phyloP scores from a whole-genome alignment of 2,797 vertebrate species.

The Falco rusticolus region DNA sequence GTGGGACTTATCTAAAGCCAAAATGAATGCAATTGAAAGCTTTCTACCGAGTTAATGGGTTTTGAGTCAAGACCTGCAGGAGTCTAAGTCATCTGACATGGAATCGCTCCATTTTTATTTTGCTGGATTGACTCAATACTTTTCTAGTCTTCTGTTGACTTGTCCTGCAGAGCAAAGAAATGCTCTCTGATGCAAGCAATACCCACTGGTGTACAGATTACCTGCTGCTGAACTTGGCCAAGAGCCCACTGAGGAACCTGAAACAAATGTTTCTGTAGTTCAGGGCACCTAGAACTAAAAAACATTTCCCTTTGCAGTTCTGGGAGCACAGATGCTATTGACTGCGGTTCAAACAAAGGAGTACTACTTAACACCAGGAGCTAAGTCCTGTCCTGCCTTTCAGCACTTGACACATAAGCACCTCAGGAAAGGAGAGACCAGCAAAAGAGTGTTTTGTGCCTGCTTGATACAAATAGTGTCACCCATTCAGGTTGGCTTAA shows the following conservation, averaged over 20 bases:
- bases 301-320: not conserved
- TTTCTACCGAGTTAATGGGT: not conserved
- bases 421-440: not conserved
- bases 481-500: not conserved
- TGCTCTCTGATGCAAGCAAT: not conserved
- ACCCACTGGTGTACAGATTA: not conserved
- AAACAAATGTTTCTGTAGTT: not conserved
- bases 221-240: constrained; percentile 2
- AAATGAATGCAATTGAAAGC: not conserved
- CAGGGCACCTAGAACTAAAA: not conserved
- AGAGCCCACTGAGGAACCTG: not conserved
- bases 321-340: not conserved
- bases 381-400: not conserved
- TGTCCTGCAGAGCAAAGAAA: not conserved
- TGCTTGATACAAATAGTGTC: not conserved
- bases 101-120: not conserved
- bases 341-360: not conserved
- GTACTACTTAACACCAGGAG: not conserved
- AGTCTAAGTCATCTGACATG: not conserved
- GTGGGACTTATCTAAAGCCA: not conserved
- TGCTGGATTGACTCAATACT: not conserved
- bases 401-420: not conserved
- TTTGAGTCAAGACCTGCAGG: not conserved
- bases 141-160: not conserved
- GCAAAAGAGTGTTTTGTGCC: not conserved